Evolutionary conservation across 1,140 invertebrate species (phyloP).

Genomic region (Asbolus verrucosus): DNA sequence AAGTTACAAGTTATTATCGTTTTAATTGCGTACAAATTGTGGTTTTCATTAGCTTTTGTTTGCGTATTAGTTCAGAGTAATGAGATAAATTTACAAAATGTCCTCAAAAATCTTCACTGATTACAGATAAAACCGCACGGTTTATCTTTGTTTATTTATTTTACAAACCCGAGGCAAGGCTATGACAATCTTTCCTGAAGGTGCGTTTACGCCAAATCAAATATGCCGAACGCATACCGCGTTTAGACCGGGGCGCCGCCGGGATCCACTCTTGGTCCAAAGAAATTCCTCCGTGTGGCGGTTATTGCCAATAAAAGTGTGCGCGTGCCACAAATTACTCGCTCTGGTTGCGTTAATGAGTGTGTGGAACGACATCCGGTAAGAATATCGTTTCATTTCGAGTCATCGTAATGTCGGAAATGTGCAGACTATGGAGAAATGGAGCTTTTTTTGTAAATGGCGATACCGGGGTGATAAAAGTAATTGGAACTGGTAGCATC

Average conservation of each 20-base stretch:
- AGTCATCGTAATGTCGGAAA: slow-evolving; percentile 7
- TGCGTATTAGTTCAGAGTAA: no score
- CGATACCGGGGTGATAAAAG: no score
- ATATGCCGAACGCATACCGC: slow-evolving; percentile 2
- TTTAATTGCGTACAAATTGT: slow-evolving; percentile 16
- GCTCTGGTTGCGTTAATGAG: slow-evolving; percentile 25
- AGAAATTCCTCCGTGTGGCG: no score
- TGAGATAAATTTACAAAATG: slow-evolving; percentile 3
- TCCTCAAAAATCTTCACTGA: not conserved
- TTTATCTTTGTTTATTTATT: no score
- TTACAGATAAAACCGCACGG: no score
- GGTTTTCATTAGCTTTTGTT: no score
- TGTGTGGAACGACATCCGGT: slow-evolving; percentile 30
- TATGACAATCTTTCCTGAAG: no score
- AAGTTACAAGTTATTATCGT: slow-evolving; percentile 29
- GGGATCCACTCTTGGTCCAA: not conserved
- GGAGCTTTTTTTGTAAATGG: slow-evolving; percentile 12
- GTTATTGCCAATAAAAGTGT: no score
- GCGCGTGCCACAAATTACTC: not conserved
- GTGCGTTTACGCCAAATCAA: no score
- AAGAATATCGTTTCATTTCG: slow-evolving; percentile 14
- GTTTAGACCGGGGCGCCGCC: not conserved
- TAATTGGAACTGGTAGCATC: not conserved
- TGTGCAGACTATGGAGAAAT: not conserved
- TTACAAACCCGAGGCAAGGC: not conserved